Evolutionary conservation across 1,140 invertebrate species (phyloP), one percentile per base, ranked within the genome.

Genomic region (Samia ricini): DNA sequence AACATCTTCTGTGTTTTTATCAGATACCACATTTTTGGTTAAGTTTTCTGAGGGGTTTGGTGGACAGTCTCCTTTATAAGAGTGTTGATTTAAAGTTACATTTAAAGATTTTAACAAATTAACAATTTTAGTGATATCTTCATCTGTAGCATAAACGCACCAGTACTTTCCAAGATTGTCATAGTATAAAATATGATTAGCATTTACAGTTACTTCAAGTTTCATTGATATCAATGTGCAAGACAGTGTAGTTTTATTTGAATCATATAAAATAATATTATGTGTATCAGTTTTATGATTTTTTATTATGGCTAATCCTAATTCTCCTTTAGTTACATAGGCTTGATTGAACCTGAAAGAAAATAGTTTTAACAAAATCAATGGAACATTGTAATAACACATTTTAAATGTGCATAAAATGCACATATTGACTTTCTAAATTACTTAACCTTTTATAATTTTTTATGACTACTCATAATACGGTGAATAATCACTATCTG

Each of bases 261-360:
- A 75, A 61, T 85, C 77, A 79, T 89, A 89, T 0, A 89, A 65
- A 36, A 89, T 63, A 26, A 89, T 75, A 56, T 80, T 84, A 64
- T 78, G 70, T 21, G 56, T 57, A 49, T 64, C 74, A 67, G 57
- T 74, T 74, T 79, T 85, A 18, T 65, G 22, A 15, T 77, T 71
- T 71, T 85, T 88, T 54, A 87, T 54, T 60, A 89, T 81, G 20
- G 83, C 85, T 73, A 88, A 81, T 10, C 83, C 85, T 19, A 88
- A 55, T 70, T 81, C 85, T 23, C 84, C 84, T 69, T 62, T 83
- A 29, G 63, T 61, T 36, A 74, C 61, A 63, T 89, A 84, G 51
- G 66, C 66, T 63, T 79, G 76, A 54, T 84, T 74, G 23, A 60
- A 61, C 85, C 86, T 89, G 62, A 62, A 83, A 82, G 56, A 49